phyloP scores from a whole-genome alignment of 2,113 vertebrate genomes.

The Melanerpes formicivorus region DNA sequence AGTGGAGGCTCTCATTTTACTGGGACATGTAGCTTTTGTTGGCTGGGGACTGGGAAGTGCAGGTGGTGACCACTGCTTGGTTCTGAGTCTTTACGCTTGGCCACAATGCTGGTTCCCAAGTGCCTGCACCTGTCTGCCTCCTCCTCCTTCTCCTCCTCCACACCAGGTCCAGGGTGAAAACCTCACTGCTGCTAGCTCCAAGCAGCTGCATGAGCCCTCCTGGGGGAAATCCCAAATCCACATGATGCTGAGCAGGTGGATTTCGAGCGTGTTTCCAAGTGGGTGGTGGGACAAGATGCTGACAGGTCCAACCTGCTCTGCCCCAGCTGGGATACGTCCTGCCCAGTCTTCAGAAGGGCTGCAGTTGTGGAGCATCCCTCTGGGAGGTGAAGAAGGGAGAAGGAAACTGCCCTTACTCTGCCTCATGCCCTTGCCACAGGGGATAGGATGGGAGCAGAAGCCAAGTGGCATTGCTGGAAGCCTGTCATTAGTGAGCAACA shows the following conservation, averaged over 20 bases:
- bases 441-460: background rate
- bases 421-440: background rate
- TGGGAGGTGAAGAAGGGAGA: background rate
- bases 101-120: background rate
- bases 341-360: rapidly evolving
- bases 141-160: background rate
- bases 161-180: background rate
- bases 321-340: background rate
- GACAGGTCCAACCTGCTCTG: background rate
- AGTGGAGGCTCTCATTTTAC: background rate
- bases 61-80: background rate
- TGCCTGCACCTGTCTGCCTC: constrained; percentile 7
- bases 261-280: background rate
- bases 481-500: background rate
- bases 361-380: background rate
- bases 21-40: background rate
- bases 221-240: background rate
- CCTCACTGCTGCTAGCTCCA: rapidly evolving
- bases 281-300: background rate
- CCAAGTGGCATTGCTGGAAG: background rate
- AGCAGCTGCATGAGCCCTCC: background rate
- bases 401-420: background rate
- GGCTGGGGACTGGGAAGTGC: background rate
- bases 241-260: rapidly evolving
- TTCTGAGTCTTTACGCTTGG: background rate